Conservation (phyloP, 2,888 invertebrate species). For the Polyommatus icarus region DNA sequence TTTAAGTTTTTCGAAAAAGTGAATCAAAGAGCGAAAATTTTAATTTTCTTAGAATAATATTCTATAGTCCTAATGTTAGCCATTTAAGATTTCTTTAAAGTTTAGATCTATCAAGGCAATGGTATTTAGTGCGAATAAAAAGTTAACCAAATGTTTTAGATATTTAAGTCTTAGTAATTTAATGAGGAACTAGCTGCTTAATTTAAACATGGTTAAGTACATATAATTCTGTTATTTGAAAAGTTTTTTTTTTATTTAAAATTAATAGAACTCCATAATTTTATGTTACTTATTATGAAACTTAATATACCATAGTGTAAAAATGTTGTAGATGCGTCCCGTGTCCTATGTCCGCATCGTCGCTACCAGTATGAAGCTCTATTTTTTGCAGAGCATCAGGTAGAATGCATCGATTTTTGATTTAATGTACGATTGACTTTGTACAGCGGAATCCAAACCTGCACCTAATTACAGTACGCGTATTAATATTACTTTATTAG, state of each 20-base stretch:
- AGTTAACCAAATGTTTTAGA: no score
- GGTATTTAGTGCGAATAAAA: no score
- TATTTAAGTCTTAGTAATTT: no score
- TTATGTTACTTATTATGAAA: not conserved
- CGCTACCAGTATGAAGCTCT: not conserved
- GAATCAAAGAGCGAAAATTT: not conserved
- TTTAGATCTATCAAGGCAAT: no score
- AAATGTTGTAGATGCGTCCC: not conserved
- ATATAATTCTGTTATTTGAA: no score
- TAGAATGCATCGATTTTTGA: slow-evolving; percentile 20
- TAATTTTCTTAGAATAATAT: not conserved
- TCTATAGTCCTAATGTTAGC: not conserved
- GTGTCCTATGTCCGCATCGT: not conserved
- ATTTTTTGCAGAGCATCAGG: slow-evolving; percentile 18
- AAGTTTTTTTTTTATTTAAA: no score
- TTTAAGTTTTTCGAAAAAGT: not conserved
- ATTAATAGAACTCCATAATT: no score
- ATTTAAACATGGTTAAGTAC: no score
- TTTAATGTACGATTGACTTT: slow-evolving; percentile 8
- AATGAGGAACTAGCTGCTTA: no score
- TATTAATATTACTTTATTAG: not conserved
- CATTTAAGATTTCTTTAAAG: no score
- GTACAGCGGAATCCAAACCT: slow-evolving; percentile 7
- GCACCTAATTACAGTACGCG: not conserved
- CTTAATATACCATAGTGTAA: no score